Evolutionary conservation across 2,797 vertebrate genomes (phyloP).

Genomic region (Lophotriccus pileatus): DNA sequence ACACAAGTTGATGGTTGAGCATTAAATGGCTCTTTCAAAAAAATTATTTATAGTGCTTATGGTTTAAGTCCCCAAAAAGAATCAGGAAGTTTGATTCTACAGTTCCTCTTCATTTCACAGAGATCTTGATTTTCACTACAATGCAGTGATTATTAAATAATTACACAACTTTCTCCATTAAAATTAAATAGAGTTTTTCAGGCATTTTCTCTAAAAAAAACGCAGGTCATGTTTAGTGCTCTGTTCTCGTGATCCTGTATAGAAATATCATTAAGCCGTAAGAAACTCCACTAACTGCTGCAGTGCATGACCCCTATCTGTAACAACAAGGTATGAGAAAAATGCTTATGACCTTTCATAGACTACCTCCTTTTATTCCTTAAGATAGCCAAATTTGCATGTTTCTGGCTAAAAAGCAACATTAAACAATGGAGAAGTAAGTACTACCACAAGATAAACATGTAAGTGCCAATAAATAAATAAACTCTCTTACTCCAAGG

Average conservation of each 20-base stretch:
- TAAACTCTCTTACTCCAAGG: neutral
- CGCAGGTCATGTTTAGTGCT: neutral
- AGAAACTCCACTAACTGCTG: neutral
- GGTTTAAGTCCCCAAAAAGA: neutral
- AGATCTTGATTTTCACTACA: neutral
- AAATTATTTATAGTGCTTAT: neutral
- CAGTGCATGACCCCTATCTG: neutral
- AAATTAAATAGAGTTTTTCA: neutral
- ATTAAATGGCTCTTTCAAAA: constrained; percentile 31
- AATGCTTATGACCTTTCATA: neutral
- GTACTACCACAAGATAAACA: neutral
- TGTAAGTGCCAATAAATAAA: neutral
- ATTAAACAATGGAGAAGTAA: neutral
- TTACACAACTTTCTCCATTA: neutral
- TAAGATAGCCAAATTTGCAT: neutral
- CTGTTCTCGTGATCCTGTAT: neutral
- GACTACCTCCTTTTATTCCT: neutral
- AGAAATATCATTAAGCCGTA: neutral
- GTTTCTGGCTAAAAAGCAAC: neutral
- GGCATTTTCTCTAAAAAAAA: neutral
- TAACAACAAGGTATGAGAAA: neutral
- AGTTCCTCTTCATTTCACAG: neutral
- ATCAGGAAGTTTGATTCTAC: neutral
- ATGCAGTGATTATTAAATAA: neutral
- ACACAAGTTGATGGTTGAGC: neutral